phyloP scores from a whole-genome alignment of 2,888 invertebrate species.

The Cynaeus angustus region DNA sequence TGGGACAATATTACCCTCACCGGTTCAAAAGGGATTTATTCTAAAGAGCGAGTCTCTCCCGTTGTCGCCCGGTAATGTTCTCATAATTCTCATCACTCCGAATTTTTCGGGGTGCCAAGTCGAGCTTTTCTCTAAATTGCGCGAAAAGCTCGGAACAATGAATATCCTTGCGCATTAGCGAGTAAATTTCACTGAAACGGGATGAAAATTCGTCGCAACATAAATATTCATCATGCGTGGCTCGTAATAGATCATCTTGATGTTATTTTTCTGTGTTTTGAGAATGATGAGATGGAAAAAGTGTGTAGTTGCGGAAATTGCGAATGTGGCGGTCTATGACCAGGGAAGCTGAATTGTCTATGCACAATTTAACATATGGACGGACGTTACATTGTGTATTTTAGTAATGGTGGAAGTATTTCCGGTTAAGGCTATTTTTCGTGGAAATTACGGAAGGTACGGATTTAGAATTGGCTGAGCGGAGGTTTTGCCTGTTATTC shows the following conservation, averaged over 20 bases:
- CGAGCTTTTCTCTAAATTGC: constrained; percentile 26
- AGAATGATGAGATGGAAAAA: constrained; percentile 32
- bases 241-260: constrained; percentile 4
- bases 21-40: too few species aligned
- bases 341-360: too few species aligned
- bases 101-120: constrained; percentile 30
- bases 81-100: constrained; percentile 40
- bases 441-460: not conserved
- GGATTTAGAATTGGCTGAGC: not conserved
- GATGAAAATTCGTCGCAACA: constrained; percentile 6
- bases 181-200: constrained; percentile 18
- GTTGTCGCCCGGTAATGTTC: too few species aligned
- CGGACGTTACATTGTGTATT: constrained; percentile 8
- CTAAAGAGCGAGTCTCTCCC: too few species aligned
- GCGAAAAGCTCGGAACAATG: constrained; percentile 1
- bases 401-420: not conserved
- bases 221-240: constrained; percentile 9
- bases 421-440: constrained; percentile 3
- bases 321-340: constrained; percentile 2
- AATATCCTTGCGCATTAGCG: not conserved
- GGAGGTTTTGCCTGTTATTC: too few species aligned
- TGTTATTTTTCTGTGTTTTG: constrained; percentile 8
- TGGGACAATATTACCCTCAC: constrained; percentile 36
- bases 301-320: constrained; percentile 28
- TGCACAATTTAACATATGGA: constrained; percentile 31